Conservation (phyloP, 2,888 invertebrate species). For the Pecten maximus region DNA sequence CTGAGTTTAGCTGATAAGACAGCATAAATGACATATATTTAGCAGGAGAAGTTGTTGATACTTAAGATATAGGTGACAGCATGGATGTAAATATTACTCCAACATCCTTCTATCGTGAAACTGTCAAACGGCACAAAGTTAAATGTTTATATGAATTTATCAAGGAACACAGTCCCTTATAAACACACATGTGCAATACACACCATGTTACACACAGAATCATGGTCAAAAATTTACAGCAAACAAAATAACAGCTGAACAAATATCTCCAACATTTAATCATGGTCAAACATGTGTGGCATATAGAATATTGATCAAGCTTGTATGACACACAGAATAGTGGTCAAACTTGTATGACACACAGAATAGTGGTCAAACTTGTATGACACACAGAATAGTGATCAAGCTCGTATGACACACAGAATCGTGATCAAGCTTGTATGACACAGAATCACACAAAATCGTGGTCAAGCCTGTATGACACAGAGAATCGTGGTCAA, state of each 20-base stretch:
- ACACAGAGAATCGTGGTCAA: no score
- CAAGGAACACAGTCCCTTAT: background rate
- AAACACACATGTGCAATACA: no score
- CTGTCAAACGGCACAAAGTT: slow-evolving; percentile 2
- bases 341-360: background rate
- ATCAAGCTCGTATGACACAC: background rate
- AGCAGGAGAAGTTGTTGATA: slow-evolving; percentile 25
- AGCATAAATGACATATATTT: slow-evolving; percentile 21
- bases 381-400: background rate
- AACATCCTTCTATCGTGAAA: background rate
- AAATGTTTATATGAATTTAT: background rate
- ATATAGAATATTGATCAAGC: background rate
- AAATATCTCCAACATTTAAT: no score
- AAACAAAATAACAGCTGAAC: background rate
- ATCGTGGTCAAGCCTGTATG: no score
- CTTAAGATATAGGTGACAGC: background rate
- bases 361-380: background rate
- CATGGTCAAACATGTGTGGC: no score
- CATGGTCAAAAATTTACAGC: background rate
- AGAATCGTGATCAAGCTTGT: background rate
- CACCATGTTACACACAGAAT: background rate
- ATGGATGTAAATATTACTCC: background rate
- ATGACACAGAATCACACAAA: background rate
- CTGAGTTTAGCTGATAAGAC: background rate
- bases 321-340: background rate